These are phyloP conservation scores for Saxidomus purpurata DNA, from an alignment of 1,140 invertebrate genomes.

Conservation along the genomic window DNA sequence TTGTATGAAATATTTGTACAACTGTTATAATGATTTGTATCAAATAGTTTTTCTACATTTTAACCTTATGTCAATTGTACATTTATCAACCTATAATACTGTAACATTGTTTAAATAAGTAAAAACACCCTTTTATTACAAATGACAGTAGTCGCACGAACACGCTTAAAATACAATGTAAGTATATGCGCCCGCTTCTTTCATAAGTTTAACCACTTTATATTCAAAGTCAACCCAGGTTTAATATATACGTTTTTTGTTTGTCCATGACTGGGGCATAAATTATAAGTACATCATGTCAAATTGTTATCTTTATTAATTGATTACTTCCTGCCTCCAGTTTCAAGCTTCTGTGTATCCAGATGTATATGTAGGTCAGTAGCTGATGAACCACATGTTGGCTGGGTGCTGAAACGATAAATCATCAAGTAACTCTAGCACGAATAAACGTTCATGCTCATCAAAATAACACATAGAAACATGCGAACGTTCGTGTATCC, in stretches of 20 bases:
- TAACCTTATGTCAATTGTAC: no score
- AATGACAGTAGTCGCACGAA: no score
- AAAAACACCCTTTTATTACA: no score
- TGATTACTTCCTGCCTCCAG: conserved; percentile 16
- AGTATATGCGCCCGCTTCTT: no score
- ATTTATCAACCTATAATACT: no score
- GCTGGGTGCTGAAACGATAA: conserved; percentile 19
- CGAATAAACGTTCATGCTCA: conserved; percentile 2
- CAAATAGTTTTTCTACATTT: no score
- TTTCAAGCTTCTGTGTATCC: not conserved
- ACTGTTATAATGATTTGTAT: not conserved
- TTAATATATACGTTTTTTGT: no score
- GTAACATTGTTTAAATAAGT: no score
- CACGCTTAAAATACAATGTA: not conserved
- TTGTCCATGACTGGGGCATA: not conserved
- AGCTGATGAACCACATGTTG: conserved; percentile 53
- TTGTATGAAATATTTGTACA: not conserved
- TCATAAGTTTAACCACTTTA: no score
- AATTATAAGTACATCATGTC: conserved; percentile 12
- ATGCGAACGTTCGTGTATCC: not conserved
- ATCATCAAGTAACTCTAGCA: conserved; percentile 3
- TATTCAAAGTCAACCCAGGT: no score
- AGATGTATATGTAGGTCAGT: conserved; percentile 25
- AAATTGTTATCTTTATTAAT: conserved; percentile 28
- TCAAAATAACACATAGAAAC: not conserved